A percentile compares a stretch with the other conserved stretches of the same genome.
Conservation (phyloP, 2,888 invertebrate species). For the Drosophila crucigera region DNA sequence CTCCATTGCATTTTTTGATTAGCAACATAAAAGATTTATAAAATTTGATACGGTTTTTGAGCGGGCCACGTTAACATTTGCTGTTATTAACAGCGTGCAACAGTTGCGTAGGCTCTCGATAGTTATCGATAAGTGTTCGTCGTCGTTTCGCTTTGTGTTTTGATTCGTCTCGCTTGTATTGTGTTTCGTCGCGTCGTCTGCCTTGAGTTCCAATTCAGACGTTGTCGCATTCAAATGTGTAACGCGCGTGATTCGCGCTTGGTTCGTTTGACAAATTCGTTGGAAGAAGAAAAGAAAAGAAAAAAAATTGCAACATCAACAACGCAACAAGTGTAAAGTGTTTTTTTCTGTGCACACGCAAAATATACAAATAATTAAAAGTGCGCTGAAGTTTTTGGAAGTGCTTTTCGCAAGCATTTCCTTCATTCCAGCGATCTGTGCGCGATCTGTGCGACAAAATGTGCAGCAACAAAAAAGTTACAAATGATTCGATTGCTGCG, state of each 20-base stretch:
- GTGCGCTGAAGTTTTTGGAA: conserved; percentile 21
- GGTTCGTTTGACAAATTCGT: conserved; percentile 55
- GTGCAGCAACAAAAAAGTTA: conserved; percentile 50
- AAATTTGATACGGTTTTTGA: not conserved
- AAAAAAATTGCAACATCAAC: conserved; percentile 57
- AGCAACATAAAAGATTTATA: not conserved
- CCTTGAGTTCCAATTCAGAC: conserved; percentile 56
- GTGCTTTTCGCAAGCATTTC: conserved; percentile 27
- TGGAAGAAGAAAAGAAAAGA: conserved; percentile 43
- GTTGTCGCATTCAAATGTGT: conserved; percentile 55
- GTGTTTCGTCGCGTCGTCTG: conserved; percentile 30
- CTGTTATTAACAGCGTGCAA: conserved; percentile 3
- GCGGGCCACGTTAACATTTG: not conserved
- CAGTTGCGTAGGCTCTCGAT: conserved; percentile 6
- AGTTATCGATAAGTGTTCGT: conserved; percentile 36
- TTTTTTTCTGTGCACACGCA: conserved; percentile 28
- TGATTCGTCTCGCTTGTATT: conserved; percentile 48
- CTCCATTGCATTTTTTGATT: too few species aligned
- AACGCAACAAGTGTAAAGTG: conserved; percentile 58
- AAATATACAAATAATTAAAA: conserved; percentile 18
- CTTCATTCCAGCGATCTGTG: conserved; percentile 29
- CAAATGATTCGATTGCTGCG: conserved; percentile 53
- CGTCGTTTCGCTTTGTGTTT: conserved; percentile 44
- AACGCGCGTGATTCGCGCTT: conserved; percentile 56
- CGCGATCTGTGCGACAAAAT: conserved; percentile 50